Evolutionary conservation across 2,888 invertebrate genomes (phyloP).

Genomic region (Phaonia tiefii): DNA sequence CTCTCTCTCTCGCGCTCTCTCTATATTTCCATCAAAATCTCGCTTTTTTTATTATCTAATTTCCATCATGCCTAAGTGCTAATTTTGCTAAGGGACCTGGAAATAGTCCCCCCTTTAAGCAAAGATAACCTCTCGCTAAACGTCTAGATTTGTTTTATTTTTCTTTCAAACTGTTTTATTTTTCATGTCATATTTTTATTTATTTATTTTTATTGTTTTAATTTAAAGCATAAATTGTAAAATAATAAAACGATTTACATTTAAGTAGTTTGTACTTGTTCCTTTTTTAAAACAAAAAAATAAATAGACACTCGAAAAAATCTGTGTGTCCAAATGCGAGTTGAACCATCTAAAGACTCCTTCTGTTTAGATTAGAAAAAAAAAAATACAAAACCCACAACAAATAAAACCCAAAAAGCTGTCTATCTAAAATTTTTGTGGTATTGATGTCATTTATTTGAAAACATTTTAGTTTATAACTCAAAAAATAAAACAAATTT

Average conservation of each 20-base stretch:
- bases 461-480: slow-evolving; percentile 38
- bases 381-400: slow-evolving; percentile 8
- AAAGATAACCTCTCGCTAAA: slow-evolving; percentile 53
- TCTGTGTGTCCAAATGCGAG: neutral
- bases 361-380: neutral
- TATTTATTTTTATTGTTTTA: slow-evolving; percentile 68
- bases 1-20: slow-evolving; percentile 14
- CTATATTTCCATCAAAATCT: slow-evolving; percentile 9
- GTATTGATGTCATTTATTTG: slow-evolving; percentile 30
- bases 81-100: slow-evolving; percentile 1
- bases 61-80: slow-evolving; percentile 56
- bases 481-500: slow-evolving; percentile 24
- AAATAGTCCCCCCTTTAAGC: neutral
- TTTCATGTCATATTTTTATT: slow-evolving; percentile 34
- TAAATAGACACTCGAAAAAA: no score
- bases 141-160: slow-evolving; percentile 26
- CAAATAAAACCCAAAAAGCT: slow-evolving; percentile 1
- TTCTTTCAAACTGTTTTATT: slow-evolving; percentile 38
- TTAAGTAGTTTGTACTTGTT: slow-evolving; percentile 67
- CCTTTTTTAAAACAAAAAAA: slow-evolving; percentile 11
- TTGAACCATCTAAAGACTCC: neutral
- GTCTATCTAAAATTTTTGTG: slow-evolving; percentile 13
- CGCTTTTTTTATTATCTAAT: neutral
- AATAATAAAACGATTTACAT: slow-evolving; percentile 77
- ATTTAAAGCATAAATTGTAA: slow-evolving; percentile 69